Base-by-base conservation (phyloP, 2,113 vertebrate genomes). In the Mus pahari region DNA sequence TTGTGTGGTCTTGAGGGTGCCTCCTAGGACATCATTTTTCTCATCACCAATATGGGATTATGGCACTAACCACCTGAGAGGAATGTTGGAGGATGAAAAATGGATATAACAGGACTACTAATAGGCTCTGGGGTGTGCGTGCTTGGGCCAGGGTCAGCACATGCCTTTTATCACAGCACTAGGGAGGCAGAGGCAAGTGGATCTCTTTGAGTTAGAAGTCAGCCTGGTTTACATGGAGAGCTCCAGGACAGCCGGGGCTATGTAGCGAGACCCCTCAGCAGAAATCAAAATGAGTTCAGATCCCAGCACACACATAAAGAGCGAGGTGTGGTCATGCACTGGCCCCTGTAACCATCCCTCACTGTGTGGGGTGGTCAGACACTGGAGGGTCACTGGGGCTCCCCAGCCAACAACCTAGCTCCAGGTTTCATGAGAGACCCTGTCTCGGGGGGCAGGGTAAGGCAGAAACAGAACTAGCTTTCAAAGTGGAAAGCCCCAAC, bases 21-120 rank as follows among this genome's bases (percentile, higher is more conserved):
- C 17, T 94, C 77, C 86, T 45, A 86, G 31, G 90, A 17, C 16
- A 60, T 92, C 50, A 58, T 77, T 92, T 64, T 95, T 90, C 60
- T 96, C 55, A 68, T 55, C 13, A 39, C 1, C 62, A 68, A 75
- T 74, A 70, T n/a, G 36, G 1, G 31, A 68, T 88, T 16, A n/a
- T 55, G 36, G 58, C 31, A 64, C 36, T 64, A 48, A 16, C 36
- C 66, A 84, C 58, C 31, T 94, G n/a, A 33, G 26, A 48, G n/a
- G 9, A 42, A 86, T 68, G 14, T 74, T 74, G 31, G 22, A 86
- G 42, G 36, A 74, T 89, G 53, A 33, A 86, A 93, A 79, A 10
- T 91, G n/a, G 22, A 45, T 33, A 39, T 87, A 75, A 68, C 28
- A 28, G 53, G 64, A 14, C 28, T 68, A 33, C 4, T 68, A 6